These are phyloP conservation scores for Hybognathus amarus DNA, from an alignment of 2,797 vertebrate species.

Conservation along the genomic window DNA sequence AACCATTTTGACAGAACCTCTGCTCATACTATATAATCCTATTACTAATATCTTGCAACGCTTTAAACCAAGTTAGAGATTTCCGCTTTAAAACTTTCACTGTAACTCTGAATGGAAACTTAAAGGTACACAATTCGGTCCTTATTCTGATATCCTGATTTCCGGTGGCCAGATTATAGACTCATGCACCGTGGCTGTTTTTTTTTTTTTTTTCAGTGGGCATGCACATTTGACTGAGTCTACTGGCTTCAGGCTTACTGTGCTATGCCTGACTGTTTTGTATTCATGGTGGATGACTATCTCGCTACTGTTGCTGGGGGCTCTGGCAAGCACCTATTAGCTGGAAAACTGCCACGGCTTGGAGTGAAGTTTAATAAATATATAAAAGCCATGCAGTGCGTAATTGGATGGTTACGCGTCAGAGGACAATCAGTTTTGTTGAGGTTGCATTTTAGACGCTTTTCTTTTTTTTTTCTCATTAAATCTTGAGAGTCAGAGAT, in stretches of 20 bases:
- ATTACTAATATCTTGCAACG: neutral
- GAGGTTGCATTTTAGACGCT: conserved; percentile 67
- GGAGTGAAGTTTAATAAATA: conserved; percentile 61
- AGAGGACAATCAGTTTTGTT: conserved; percentile 73
- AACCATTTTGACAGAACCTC: neutral
- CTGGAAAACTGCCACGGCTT: conserved; percentile 69
- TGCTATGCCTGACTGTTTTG: conserved; percentile 67
- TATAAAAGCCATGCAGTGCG: conserved; percentile 55
- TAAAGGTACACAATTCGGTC: neutral
- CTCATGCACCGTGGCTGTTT: conserved; percentile 6
- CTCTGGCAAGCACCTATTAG: conserved; percentile 85
- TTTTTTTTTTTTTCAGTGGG: neutral
- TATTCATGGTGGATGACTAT: conserved; percentile 77
- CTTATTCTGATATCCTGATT: neutral
- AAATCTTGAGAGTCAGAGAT: neutral
- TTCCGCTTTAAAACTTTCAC: neutral
- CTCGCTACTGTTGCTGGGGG: conserved; percentile 84
- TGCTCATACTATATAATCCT: neutral
- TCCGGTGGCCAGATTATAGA: neutral
- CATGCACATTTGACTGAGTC: conserved; percentile 1
- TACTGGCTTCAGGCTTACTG: conserved; percentile 26
- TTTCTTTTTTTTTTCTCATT: neutral
- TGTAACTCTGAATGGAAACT: neutral
- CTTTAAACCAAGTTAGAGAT: neutral
- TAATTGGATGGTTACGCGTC: conserved; percentile 71